A percentile compares a stretch with the other conserved stretches of the same genome.
These are phyloP conservation scores for Seriola dumerili DNA, from an alignment of 2,113 vertebrate species.

Conservation along the genomic window DNA sequence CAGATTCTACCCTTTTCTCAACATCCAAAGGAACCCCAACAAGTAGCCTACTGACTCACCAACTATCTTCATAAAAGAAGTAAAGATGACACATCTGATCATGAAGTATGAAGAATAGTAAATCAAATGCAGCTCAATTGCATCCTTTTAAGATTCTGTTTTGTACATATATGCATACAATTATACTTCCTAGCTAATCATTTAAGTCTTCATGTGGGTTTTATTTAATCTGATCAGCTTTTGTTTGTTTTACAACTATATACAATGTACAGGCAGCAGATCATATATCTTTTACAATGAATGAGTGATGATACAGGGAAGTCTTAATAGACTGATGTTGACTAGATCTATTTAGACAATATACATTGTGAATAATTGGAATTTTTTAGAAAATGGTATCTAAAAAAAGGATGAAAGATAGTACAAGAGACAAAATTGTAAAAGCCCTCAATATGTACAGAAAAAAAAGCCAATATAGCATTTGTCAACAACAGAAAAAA, in stretches of 20 bases:
- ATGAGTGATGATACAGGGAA: constrained; percentile 82
- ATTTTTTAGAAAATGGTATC: constrained; percentile 84
- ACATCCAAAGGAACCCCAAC: constrained; percentile 37
- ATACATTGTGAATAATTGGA: constrained; percentile 81
- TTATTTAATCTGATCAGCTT: constrained; percentile 85
- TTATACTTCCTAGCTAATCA: constrained; percentile 82
- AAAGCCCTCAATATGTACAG: constrained; percentile 88
- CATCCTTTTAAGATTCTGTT: constrained; percentile 75
- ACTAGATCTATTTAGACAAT: constrained; percentile 81
- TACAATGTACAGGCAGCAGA: constrained; percentile 90
- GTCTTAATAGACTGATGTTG: constrained; percentile 73
- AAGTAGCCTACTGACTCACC: constrained; percentile 43
- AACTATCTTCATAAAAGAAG: constrained; percentile 51
- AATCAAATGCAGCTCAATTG: constrained; percentile 72
- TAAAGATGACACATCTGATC: constrained; percentile 57
- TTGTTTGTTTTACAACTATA: constrained; percentile 88
- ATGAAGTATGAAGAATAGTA: constrained; percentile 51
- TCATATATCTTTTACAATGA: constrained; percentile 84
- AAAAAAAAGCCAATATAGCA: constrained; percentile 83
- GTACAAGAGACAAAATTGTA: constrained; percentile 83
- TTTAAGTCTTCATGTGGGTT: constrained; percentile 80
- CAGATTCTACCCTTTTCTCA: constrained; percentile 38
- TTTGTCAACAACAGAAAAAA: constrained; percentile 74
- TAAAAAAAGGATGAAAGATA: constrained; percentile 83
- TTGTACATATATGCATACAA: constrained; percentile 84